Base-by-base conservation (phyloP, 2,888 invertebrate species). In the Pandemis corylana region DNA sequence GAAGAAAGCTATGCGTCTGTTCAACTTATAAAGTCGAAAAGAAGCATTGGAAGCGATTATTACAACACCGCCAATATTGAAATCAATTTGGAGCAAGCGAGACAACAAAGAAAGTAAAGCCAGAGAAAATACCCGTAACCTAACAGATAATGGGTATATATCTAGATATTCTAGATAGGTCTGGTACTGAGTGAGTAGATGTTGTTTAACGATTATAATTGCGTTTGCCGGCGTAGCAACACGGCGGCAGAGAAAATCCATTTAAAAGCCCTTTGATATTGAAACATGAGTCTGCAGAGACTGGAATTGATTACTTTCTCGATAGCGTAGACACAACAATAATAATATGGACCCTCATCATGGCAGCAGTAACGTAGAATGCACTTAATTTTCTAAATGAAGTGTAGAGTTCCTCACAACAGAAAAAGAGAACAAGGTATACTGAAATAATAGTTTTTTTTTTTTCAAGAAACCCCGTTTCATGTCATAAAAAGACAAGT, bases 261-360 rank as follows among this genome's bases (percentile, higher is more conserved):
- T 71, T 75, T 66, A 75, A 53, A n/a, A 12, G 42, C 74, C 61
- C 74, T 75, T 75, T 71, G 75, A 71, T 68, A 73, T 71, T 61
- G 71, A 62, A 63, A 62, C 65, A 41, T 7, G 53, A 64, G 75
- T 75, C 75, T 71, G 36, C 44, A 51, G 62, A 71, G 71, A 71
- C 75, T 70, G 62, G 36, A 75, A 71, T 56, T 75, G 56, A 75
- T 75, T 75, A 67, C 66, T 67, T 62, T 75, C 66, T 62, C 61
- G 62, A 36, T 53, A 20, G 46, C 70, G 65, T 66, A 51, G 64
- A 59, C 59, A 51, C 5, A 61, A 28, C 28, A 59, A 59, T 59
- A 56, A 56, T 56, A n/a, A n/a, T 51, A 59, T 42, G n/a, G 41
- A 62, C 62, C 42, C 62, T 28, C 13, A 36, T 42, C 6, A 62